Percentiles rank a stretch among this genome's conserved stretches.
Conservation (phyloP, 2,888 invertebrate genomes). For the Sarcophaga variegata region DNA sequence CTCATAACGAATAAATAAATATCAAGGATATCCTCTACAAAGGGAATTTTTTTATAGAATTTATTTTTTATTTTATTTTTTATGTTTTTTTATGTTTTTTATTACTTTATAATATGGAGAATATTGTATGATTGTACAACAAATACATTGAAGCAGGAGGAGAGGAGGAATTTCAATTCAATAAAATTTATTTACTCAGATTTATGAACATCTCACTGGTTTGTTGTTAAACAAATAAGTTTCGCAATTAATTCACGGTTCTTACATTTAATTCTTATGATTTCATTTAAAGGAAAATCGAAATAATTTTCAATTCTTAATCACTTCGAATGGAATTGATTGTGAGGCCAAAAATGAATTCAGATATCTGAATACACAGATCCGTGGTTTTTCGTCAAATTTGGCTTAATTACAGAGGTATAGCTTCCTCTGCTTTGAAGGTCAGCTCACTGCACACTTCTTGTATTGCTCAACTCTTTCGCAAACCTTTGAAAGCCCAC, state of each 20-base stretch:
- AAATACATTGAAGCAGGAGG: neutral
- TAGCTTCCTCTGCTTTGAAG: no score
- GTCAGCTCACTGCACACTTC: no score
- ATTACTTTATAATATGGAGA: slow-evolving; percentile 13
- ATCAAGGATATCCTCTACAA: neutral
- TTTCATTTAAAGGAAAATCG: neutral
- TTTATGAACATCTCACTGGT: neutral
- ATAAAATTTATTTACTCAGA: no score
- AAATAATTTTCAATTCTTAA: no score
- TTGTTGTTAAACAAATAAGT: slow-evolving; percentile 14
- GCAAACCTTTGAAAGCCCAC: no score
- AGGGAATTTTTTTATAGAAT: neutral
- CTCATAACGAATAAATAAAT: neutral
- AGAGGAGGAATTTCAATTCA: neutral
- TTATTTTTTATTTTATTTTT: neutral
- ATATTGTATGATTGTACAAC: no score
- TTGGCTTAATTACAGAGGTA: no score
- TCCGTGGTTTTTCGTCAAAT: no score
- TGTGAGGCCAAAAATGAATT: no score
- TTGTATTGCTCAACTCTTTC: no score
- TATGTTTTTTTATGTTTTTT: neutral
- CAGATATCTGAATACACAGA: no score
- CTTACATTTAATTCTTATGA: neutral
- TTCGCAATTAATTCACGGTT: slow-evolving; percentile 5
- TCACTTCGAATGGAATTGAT: no score